Percentiles rank a stretch among this genome's conserved stretches.
Conservation (phyloP, 2,797 vertebrate genomes). For the Rhincodon typus region DNA sequence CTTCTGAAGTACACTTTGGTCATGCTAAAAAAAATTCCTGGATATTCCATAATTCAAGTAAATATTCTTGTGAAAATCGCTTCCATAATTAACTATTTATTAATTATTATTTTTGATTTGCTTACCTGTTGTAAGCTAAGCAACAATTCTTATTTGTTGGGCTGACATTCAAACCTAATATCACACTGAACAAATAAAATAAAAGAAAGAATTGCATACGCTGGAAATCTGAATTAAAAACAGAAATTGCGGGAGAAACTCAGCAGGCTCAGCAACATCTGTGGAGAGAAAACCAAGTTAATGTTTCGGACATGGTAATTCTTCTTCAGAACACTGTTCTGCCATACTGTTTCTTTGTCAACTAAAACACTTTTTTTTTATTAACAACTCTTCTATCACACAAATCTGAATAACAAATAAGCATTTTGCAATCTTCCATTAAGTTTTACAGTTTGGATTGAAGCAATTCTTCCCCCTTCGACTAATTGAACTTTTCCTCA, state of each 20-base stretch:
- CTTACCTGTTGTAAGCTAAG: background rate
- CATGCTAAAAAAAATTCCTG: background rate
- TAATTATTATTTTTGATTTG: background rate
- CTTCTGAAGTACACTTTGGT: background rate
- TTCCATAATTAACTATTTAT: background rate
- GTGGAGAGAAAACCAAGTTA: too few relatives aligned
- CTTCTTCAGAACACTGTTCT: too few relatives aligned
- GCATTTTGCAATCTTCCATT: too few relatives aligned
- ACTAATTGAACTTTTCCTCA: too few relatives aligned
- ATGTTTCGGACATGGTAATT: too few relatives aligned
- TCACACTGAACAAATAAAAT: background rate
- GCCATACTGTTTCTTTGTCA: background rate
- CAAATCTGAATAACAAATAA: too few relatives aligned
- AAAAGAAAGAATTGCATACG: too few relatives aligned
- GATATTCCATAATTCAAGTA: background rate
- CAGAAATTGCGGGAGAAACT: too few relatives aligned
- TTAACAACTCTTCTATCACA: background rate
- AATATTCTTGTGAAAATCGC: background rate
- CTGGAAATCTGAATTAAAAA: too few relatives aligned
- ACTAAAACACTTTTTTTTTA: background rate
- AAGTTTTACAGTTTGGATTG: too few relatives aligned
- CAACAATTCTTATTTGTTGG: background rate
- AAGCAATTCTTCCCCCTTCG: too few relatives aligned
- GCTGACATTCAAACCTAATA: background rate
- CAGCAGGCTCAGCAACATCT: too few relatives aligned